Evolutionary conservation across 2,797 vertebrate genomes (phyloP), one percentile per base, ranked within the genome.

Genomic region (Spatula clypeata): DNA sequence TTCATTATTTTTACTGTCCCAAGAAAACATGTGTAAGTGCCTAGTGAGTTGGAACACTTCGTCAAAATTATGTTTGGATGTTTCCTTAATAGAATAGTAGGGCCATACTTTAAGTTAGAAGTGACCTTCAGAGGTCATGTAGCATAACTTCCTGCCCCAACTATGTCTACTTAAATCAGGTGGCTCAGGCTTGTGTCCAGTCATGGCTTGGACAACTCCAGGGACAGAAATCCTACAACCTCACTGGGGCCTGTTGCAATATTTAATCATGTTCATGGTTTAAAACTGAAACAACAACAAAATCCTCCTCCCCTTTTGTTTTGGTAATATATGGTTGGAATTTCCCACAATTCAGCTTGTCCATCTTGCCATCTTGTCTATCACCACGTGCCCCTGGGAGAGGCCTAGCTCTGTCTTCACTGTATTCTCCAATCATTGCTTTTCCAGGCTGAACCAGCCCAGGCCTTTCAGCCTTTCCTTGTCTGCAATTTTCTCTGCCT

Each of bases 301-400:
- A 34, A 44, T 44, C 42, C 4, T 2, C 3, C 5, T 19, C 3
- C 0, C 2, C 2, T 14, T 26, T 40, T 42, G 27, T 71, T 82
- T 88, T 32, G 11, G 6, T 74, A 40, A 34, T 51, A 34, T 6
- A 5, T 23, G 20, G 26, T 15, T 26, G 21, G 16, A 51, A 45
- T 65, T 60, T 34, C 32, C 42, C 8, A 23, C 12, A 20, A 31
- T 70, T 71, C 53, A 53, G 3, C 16, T 51, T 70, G 16, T 45
- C 38, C 4, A 0, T 82, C 40, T 70, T 75, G 16, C n/a, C 13
- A 31, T 31, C 8, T 64, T 31, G 27, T 42, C 53, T 65, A 6
- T 85, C 26, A 58, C 44, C 51, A 9, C 14, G 17, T 19, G 29
- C 5, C 23, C 8, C 26, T 65, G 21, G 31, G 51, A 38, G 40